Percentiles rank a stretch among this genome's conserved stretches.
Evolutionary conservation across 1,140 invertebrate genomes (phyloP).

Genomic region (Onthophagus taurus): DNA sequence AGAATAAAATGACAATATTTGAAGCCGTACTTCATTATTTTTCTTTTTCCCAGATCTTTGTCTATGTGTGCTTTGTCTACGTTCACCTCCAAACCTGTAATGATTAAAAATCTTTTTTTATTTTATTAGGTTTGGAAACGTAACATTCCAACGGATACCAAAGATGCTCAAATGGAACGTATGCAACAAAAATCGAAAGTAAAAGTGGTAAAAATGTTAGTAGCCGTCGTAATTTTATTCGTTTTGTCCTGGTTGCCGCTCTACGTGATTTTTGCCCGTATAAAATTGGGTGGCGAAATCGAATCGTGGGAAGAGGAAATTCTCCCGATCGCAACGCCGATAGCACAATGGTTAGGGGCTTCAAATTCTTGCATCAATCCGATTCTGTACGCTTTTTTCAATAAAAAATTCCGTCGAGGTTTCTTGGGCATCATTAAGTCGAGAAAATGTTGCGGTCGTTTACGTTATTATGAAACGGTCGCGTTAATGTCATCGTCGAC

Average conservation of each 20-base stretch:
- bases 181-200: conserved; percentile 89
- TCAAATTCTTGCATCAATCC: conserved; percentile 97
- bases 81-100: no score
- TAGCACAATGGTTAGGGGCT: conserved; percentile 92
- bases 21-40: no score
- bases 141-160: conserved; percentile 79
- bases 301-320: conserved; percentile 68
- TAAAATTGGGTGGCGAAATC: conserved; percentile 68
- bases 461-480: conserved; percentile 74
- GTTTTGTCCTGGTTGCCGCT: conserved; percentile 91
- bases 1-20: no score
- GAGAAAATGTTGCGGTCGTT: conserved; percentile 68
- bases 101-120: no score
- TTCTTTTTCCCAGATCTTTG: no score
- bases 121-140: conserved; percentile 56
- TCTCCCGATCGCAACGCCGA: conserved; percentile 70
- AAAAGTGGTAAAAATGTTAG: conserved; percentile 94
- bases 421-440: conserved; percentile 84
- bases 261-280: conserved; percentile 79
- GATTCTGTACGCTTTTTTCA: conserved; percentile 94
- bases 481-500: conserved; percentile 74
- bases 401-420: conserved; percentile 89
- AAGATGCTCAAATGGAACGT: conserved; percentile 82
- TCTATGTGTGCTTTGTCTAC: no score
- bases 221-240: conserved; percentile 90